These are phyloP conservation scores for Phoxinus phoxinus DNA, from an alignment of 2,113 vertebrate genomes.

Conservation along the genomic window DNA sequence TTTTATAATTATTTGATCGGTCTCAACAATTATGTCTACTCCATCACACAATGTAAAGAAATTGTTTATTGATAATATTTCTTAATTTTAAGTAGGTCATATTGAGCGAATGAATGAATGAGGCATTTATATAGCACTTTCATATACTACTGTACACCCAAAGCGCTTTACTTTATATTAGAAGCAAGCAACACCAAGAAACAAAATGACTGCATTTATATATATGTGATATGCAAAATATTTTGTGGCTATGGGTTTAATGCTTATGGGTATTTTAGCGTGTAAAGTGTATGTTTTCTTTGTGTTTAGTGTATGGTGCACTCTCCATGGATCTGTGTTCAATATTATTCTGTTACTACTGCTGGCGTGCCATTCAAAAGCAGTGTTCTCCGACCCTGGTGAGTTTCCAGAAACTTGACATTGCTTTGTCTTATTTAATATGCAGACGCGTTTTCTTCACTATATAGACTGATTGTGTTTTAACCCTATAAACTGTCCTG, in stretches of 20 bases:
- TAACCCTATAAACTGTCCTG: background rate
- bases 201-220: background rate
- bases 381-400: slow-evolving; percentile 86
- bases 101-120: no score
- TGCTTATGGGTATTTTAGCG: background rate
- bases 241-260: background rate
- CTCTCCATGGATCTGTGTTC: slow-evolving; percentile 79
- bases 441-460: background rate
- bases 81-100: background rate
- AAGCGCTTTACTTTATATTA: background rate
- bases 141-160: no score
- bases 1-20: no score
- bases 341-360: slow-evolving; percentile 81
- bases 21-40: background rate
- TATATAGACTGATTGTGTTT: background rate
- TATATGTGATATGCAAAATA: background rate
- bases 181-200: background rate
- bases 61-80: background rate
- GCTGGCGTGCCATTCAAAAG: slow-evolving; percentile 80
- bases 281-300: background rate
- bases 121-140: no score
- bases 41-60: background rate
- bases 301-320: slow-evolving; percentile 79
- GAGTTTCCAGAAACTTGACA: slow-evolving; percentile 33
- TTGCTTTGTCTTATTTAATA: background rate